Base-by-base conservation (phyloP, 2,797 vertebrate species). In the Aphelocoma californica region DNA sequence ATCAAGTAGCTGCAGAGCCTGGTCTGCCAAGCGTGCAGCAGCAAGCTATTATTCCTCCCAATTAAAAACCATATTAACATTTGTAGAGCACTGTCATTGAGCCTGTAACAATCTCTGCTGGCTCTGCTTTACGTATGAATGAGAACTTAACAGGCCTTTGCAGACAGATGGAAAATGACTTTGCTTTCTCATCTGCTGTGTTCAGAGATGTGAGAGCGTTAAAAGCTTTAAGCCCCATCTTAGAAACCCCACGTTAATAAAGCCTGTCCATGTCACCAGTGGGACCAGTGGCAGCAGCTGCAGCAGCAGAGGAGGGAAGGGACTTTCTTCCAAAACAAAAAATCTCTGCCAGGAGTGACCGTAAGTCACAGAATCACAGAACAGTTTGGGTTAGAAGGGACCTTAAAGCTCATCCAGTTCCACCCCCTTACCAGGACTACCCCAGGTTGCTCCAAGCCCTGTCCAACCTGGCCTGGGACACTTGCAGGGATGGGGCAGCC, bases 21-120 rank as follows among this genome's bases (percentile, higher is more conserved):
- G 8, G n/a, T 34, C 65, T 93, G 84, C 89, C 78, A 88, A 88
- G 88, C 6, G 14, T 51, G 74, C 65, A 83, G 75, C 82, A 79
- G 70, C 64, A 36, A 77, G 88, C 74, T 54, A 80, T 77, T 70
- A 91, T 69, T 93, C 69, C 88, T 95, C 53, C 82, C 91, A 86
- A 78, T 92, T 91, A 92, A 91, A 79, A 90, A 19, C 51, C 90
- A 34, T 69, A 53, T 91, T 96, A 93, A 90, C 79, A 66, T 93
- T 61, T 85, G 92, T 64, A 48, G 67, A 75, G 72, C 6, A 7
- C 86, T 69, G 86, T 82, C 90, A 47, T 11, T 24, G 90, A 31
- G 66, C 32, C 71, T 72, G 54, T 71, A 82, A 82, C 77, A 20
- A 60, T 57, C 84, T 82, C 86, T 74, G 60, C 78, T 72, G 70